A percentile compares a stretch with the other conserved stretches of the same genome.
Conservation (phyloP, 37 sponge, comb jelly and placozoan species). For the Beroe forskalii region DNA sequence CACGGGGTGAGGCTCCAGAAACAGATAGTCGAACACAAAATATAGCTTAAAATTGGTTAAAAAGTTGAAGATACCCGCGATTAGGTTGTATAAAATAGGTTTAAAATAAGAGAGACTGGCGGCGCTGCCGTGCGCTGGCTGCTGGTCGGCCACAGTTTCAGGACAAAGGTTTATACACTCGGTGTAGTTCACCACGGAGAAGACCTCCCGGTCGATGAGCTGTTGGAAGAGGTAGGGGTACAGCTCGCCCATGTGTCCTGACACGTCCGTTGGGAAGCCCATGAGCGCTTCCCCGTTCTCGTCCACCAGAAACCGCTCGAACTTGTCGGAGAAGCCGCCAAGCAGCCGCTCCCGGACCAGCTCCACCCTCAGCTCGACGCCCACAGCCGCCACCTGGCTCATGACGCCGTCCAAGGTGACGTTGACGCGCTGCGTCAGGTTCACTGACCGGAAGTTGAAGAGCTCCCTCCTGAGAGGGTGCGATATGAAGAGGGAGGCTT, state of each 20-base stretch:
- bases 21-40: background rate
- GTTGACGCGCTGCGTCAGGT: constrained; percentile 5
- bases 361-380: constrained; percentile 17
- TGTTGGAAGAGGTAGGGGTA: constrained; percentile 7
- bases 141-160: background rate
- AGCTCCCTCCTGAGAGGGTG: background rate
- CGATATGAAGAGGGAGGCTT: constrained; percentile 7
- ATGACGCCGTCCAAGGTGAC: background rate
- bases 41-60: constrained; percentile 12
- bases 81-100: constrained; percentile 18
- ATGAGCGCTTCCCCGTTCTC: constrained; percentile 22
- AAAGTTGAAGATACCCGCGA: background rate
- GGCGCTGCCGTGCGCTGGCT: background rate
- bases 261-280: background rate
- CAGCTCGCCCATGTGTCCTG: constrained; percentile 10
- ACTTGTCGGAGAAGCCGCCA: background rate
- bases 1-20: background rate
- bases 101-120: background rate
- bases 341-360: constrained; percentile 5
- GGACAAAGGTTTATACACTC: constrained; percentile 45
- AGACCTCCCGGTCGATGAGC: background rate
- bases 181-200: constrained; percentile 14
- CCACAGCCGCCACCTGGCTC: constrained; percentile 27
- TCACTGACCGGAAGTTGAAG: constrained; percentile 44
- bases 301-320: background rate